These are phyloP conservation scores for Anguilla obscura DNA, from an alignment of 2,797 vertebrate genomes.

Conservation along the genomic window DNA sequence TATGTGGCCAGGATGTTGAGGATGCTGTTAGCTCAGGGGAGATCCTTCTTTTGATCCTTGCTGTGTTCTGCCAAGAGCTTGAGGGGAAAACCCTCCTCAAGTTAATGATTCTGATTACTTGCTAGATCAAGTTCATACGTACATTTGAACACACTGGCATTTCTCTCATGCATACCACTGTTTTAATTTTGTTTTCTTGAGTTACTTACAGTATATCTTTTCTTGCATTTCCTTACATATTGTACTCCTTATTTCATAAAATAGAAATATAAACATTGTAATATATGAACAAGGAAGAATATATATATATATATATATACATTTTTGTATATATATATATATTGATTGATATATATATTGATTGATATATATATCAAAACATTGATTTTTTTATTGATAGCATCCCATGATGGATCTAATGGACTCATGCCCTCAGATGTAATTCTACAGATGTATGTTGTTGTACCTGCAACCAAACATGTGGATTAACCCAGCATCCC, in stretches of 20 bases:
- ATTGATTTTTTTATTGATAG: not conserved
- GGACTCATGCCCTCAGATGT: not conserved
- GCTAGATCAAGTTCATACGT: not conserved
- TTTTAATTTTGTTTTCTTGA: not conserved
- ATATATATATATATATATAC: not conserved
- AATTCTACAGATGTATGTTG: not conserved
- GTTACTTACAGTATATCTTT: not conserved
- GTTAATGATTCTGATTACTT: not conserved
- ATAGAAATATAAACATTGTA: no score
- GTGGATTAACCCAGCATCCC: constrained; percentile 43
- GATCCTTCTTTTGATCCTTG: not conserved
- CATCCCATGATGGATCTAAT: not conserved
- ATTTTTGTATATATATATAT: not conserved
- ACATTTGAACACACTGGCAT: not conserved
- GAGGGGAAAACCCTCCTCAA: not conserved
- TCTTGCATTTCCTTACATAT: not conserved
- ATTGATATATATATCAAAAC: not conserved
- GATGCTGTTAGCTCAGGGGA: not conserved
- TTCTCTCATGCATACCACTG: not conserved
- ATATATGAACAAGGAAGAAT: not conserved
- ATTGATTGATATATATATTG: not conserved
- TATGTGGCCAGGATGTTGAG: not conserved
- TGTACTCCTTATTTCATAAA: not conserved
- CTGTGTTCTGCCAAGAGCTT: not conserved
- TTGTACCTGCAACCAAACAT: constrained; percentile 29